A percentile compares a stretch with the other conserved stretches of the same genome.
Conservation (phyloP, 2,797 vertebrate genomes). For the Synanceia verrucosa region DNA sequence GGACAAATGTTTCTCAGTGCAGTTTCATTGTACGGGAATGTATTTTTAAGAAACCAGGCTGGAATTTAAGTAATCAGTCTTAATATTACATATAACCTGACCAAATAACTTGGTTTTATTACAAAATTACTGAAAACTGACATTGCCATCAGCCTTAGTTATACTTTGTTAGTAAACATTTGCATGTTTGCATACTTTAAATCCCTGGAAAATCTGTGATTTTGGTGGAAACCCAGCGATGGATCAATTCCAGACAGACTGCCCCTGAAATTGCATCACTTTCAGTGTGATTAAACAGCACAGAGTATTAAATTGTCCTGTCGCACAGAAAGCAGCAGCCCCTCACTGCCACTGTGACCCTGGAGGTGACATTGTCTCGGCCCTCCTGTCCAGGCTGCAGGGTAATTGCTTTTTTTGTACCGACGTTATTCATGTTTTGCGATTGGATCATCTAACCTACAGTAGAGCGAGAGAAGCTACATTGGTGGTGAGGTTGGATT, state of each 20-base stretch:
- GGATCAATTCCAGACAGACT: conserved; percentile 1
- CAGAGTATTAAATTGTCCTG: conserved; percentile 53
- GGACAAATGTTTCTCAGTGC: neutral
- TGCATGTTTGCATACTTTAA: no score
- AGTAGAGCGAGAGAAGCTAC: conserved; percentile 49
- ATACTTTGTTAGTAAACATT: neutral
- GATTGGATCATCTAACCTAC: conserved; percentile 66
- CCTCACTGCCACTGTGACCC: conserved; percentile 37
- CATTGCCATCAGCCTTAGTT: neutral
- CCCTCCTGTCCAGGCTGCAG: conserved; percentile 55
- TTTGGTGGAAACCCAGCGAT: no score
- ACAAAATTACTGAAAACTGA: neutral
- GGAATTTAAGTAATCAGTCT: neutral
- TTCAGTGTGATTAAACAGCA: conserved; percentile 53
- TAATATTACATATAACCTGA: neutral
- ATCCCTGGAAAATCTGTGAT: no score
- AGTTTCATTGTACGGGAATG: rapidly evolving
- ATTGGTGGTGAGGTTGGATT: conserved; percentile 55
- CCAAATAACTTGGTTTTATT: neutral
- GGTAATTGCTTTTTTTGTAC: conserved; percentile 73
- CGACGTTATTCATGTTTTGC: conserved; percentile 65
- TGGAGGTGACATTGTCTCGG: conserved; percentile 37
- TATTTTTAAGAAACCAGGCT: neutral
- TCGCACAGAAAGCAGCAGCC: conserved; percentile 24
- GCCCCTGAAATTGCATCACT: no score